Base-by-base conservation (phyloP, 2,888 invertebrate species). In the Lacanobia oleracea region DNA sequence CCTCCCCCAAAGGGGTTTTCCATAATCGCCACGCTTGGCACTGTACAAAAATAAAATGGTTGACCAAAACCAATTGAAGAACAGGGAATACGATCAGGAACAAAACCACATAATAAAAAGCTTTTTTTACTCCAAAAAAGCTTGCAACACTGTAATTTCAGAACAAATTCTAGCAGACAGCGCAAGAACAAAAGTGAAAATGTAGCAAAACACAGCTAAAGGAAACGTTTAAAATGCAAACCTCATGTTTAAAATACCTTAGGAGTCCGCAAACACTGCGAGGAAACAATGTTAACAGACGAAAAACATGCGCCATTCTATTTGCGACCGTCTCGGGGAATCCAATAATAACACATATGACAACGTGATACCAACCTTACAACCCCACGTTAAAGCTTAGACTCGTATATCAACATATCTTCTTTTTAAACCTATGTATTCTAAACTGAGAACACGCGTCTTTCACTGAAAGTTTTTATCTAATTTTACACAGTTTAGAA, bases 251-350 rank as follows among this genome's bases (percentile, higher is more conserved):
- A 72, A 86, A 85, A 86, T 84, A 82, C 82, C 76, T 79, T 77
- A 57, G 71, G 23, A 86, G 79, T 74, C 69, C 77, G 84, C 85
- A 87, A 87, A 88, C 88, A 86, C 86, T 80, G 74, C 83, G 78
- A 85, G 78, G 76, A 79, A 86, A 86, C 87, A 85, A 85, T 81
- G 83, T 79, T 81, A 84, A 79, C 82, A 86, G 85, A 86, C 80
- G 77, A 77, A 87, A 86, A 85, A 88, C 83, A 85, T 83, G 77
- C 79, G 72, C 74, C 76, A 85, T 86, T 88, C 84, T 87, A 87
- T 90, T 88, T 87, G 86, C 83, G 72, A 82, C 76, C 63, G 64
- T 53, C 78, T 57, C 79, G 67, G 68, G 45, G 82, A 88, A 88
- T 88, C 86, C 87, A 90, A 91, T 90, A 88, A 83, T 75, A 73